Evolutionary conservation across 1,140 invertebrate genomes (phyloP).

Genomic region (Formica exsecta): DNA sequence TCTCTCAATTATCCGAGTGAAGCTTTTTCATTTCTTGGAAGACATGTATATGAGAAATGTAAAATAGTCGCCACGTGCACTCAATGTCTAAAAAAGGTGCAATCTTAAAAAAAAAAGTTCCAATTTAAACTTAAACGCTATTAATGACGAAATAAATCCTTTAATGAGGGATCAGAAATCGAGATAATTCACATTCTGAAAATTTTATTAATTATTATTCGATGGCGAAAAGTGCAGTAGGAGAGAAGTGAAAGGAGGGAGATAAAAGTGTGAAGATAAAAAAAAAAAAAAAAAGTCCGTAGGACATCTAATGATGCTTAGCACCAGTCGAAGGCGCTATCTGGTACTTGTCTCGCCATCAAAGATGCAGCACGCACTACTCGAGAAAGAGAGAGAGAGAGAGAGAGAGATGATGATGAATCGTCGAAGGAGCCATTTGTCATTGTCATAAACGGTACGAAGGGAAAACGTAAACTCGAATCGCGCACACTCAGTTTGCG

Average conservation of each 20-base stretch:
- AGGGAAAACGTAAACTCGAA: slow-evolving; percentile 42
- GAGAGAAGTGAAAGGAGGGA: neutral
- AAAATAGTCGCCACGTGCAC: neutral
- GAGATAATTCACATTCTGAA: neutral
- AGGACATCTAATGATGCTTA: slow-evolving; percentile 25
- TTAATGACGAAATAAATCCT: neutral
- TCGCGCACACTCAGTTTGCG: slow-evolving; percentile 44
- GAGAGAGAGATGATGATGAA: slow-evolving; percentile 71
- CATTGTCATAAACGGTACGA: slow-evolving; percentile 78
- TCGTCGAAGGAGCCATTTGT: slow-evolving; percentile 75
- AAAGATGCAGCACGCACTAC: neutral
- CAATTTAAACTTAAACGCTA: neutral
- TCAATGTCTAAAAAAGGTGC: neutral
- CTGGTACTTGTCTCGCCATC: slow-evolving; percentile 13
- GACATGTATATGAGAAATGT: neutral
- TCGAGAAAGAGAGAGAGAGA: no score
- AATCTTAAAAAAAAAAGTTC: neutral
- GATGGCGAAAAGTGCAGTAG: neutral
- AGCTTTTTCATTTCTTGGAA: neutral
- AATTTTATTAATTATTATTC: neutral
- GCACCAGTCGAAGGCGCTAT: slow-evolving; percentile 17
- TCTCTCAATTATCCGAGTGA: neutral
- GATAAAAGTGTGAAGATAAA: slow-evolving; percentile 7
- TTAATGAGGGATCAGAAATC: neutral
- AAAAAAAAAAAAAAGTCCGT: slow-evolving; percentile 11